Conservation (phyloP, 1,140 invertebrate genomes). For the Drosophila subpulchrella region DNA sequence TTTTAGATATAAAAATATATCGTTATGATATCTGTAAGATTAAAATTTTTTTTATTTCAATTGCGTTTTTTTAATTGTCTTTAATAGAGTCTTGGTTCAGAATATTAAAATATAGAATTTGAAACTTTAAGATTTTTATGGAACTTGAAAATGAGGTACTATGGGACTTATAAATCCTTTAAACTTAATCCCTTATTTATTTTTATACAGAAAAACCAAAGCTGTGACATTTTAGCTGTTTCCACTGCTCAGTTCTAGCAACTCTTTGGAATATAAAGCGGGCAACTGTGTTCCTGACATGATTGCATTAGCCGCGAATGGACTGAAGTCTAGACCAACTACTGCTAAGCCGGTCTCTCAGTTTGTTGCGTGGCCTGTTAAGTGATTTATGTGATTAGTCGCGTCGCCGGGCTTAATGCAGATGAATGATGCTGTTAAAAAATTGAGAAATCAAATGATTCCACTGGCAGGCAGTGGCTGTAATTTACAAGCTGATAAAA, state of each 20-base stretch:
- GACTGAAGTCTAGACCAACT: conserved; percentile 24
- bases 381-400: conserved; percentile 64
- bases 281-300: conserved; percentile 1
- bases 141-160: no score
- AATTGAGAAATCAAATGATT: conserved; percentile 38
- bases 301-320: conserved; percentile 30
- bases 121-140: no score
- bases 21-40: no score
- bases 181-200: no score
- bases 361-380: conserved; percentile 46
- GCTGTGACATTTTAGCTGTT: not conserved
- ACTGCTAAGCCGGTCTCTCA: conserved; percentile 31
- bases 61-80: no score
- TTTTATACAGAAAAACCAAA: not conserved
- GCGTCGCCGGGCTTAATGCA: conserved; percentile 33
- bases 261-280: conserved; percentile 1
- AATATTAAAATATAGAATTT: no score
- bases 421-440: conserved; percentile 43
- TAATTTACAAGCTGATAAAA: conserved; percentile 58
- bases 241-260: not conserved
- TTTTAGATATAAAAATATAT: no score
- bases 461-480: conserved; percentile 6
- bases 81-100: no score
- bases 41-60: no score
- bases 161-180: no score